Evolutionary conservation across 2,113 vertebrate species (phyloP).

Genomic region (Xenopus laevis): DNA sequence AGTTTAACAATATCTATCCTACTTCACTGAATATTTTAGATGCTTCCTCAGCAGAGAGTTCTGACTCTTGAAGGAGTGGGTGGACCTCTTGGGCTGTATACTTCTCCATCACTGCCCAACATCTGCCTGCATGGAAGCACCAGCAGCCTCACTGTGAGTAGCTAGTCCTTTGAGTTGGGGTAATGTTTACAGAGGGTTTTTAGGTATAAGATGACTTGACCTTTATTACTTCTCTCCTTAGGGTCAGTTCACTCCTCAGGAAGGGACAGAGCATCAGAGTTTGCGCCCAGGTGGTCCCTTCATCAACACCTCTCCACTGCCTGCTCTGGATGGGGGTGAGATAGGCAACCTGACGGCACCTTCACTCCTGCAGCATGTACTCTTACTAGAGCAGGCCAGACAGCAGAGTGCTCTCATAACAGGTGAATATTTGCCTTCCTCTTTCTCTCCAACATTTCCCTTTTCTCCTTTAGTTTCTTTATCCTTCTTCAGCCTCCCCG

Average conservation of each 20-base stretch:
- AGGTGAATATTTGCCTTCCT: constrained; percentile 57
- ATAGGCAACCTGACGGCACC: constrained; percentile 72
- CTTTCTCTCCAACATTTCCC: neutral
- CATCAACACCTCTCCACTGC: constrained; percentile 83
- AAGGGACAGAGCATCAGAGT: constrained; percentile 83
- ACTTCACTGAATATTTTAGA: constrained; percentile 60
- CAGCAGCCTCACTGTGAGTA: constrained; percentile 82
- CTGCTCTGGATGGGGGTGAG: constrained; percentile 77
- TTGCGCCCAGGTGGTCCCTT: constrained; percentile 82
- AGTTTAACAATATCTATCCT: too few species aligned
- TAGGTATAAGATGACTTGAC: neutral
- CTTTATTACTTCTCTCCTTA: neutral
- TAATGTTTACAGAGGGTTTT: neutral
- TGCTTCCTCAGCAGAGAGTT: constrained; percentile 82
- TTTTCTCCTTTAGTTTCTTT: neutral
- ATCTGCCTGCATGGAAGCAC: constrained; percentile 86
- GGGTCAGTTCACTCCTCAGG: constrained; percentile 80
- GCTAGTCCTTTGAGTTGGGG: neutral
- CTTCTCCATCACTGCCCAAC: constrained; percentile 91
- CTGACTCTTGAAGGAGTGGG: constrained; percentile 78
- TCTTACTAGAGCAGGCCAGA: constrained; percentile 88
- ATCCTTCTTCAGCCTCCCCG: neutral
- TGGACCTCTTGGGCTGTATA: constrained; percentile 87
- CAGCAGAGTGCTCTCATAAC: constrained; percentile 89
- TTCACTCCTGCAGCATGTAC: constrained; percentile 86